These are phyloP conservation scores for Dromius quadrimaculatus DNA, from an alignment of 2,888 invertebrate species.

Conservation along the genomic window DNA sequence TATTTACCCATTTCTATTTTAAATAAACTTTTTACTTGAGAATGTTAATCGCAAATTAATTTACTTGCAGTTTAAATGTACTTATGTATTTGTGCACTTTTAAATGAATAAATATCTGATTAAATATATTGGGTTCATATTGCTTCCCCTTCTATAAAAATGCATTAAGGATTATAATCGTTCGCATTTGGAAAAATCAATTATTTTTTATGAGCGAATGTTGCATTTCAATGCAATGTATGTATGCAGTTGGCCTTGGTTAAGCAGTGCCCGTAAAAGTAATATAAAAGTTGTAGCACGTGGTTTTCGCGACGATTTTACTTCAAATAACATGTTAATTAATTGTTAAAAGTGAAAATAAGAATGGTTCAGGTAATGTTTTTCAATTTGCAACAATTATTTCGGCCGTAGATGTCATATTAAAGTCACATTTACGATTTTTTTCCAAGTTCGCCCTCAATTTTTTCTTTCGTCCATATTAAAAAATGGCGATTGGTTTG, in stretches of 20 bases:
- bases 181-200: slow-evolving; percentile 37
- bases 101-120: slow-evolving; percentile 25
- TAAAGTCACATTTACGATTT: slow-evolving; percentile 44
- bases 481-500: slow-evolving; percentile 53
- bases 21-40: slow-evolving; percentile 48
- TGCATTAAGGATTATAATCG: slow-evolving; percentile 35
- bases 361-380: slow-evolving; percentile 51
- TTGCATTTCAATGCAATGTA: slow-evolving; percentile 39
- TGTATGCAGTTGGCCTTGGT: slow-evolving; percentile 50
- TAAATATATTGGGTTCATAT: slow-evolving; percentile 5
- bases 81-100: slow-evolving; percentile 42
- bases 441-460: slow-evolving; percentile 49
- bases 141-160: slow-evolving; percentile 14
- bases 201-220: slow-evolving; percentile 40
- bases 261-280: slow-evolving; percentile 50
- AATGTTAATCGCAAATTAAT: slow-evolving; percentile 29
- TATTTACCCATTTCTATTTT: slow-evolving; percentile 49
- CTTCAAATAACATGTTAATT: slow-evolving; percentile 51
- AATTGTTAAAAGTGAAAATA: slow-evolving; percentile 49
- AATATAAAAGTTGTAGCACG: slow-evolving; percentile 52
- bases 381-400: slow-evolving; percentile 45
- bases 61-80: slow-evolving; percentile 46
- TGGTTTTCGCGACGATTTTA: slow-evolving; percentile 50
- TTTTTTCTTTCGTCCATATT: slow-evolving; percentile 53
- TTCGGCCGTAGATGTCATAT: slow-evolving; percentile 29